Evolutionary conservation across 2,113 vertebrate species (phyloP).

Genomic region (Lipophrys pholis): DNA sequence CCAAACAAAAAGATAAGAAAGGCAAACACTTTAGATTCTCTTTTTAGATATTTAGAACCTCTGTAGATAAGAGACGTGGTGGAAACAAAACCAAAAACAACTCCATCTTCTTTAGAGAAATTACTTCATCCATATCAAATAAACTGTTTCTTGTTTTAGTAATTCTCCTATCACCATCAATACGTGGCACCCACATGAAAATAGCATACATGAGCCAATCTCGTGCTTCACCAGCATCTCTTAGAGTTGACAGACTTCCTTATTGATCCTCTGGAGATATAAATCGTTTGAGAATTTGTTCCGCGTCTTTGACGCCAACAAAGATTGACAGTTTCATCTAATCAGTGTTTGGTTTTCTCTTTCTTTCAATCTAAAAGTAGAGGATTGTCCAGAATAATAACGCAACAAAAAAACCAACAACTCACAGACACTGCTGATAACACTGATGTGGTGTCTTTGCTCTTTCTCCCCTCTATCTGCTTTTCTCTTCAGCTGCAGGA

Average conservation of each 20-base stretch:
- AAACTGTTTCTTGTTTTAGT: not conserved
- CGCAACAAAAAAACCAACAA: too few species aligned
- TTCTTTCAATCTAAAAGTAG: constrained; percentile 6
- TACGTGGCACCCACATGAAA: constrained; percentile 5
- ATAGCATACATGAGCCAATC: constrained; percentile 6
- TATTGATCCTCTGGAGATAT: constrained; percentile 55
- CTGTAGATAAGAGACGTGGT: not conserved
- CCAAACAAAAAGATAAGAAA: not conserved
- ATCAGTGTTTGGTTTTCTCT: constrained; percentile 20
- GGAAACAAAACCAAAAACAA: not conserved
- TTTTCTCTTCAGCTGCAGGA: constrained; percentile 65
- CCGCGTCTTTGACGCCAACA: constrained; percentile 5
- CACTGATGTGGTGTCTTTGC: not conserved
- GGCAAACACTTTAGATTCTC: too few species aligned
- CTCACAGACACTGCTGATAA: too few species aligned
- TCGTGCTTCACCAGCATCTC: constrained; percentile 13
- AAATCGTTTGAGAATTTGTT: constrained; percentile 28
- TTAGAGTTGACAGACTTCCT: constrained; percentile 17
- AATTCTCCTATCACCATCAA: not conserved
- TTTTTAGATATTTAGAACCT: not conserved
- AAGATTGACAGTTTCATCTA: constrained; percentile 1
- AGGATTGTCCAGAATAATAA: not conserved
- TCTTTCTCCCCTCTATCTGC: not conserved
- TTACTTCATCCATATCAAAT: not conserved
- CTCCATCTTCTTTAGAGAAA: not conserved